Evolutionary conservation across 2,113 vertebrate genomes (phyloP).

Genomic region (Argyrosomus japonicus): DNA sequence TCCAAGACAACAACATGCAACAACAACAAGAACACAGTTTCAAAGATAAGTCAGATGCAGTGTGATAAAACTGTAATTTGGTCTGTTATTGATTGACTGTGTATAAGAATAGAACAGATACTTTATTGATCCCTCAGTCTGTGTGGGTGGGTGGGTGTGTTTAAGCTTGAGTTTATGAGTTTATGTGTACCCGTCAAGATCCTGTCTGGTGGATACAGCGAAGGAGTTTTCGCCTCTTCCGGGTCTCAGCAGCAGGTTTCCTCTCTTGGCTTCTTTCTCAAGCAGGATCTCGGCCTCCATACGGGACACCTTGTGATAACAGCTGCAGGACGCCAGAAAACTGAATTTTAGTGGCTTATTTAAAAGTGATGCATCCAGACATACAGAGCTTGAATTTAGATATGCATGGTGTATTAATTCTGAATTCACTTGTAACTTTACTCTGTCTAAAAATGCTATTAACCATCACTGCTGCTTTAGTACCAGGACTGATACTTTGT

Average conservation of each 20-base stretch:
- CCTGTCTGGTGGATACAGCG: constrained; percentile 85
- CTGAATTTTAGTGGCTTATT: background rate
- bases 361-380: background rate
- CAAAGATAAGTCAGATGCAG: background rate
- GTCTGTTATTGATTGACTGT: too few species aligned
- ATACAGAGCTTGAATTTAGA: background rate
- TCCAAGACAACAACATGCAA: background rate
- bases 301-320: constrained; percentile 83
- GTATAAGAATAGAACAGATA: too few species aligned
- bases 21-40: background rate
- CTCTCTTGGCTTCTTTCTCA: constrained; percentile 77
- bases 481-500: too few species aligned
- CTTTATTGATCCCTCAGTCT: background rate
- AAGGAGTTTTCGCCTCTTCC: constrained; percentile 69
- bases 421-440: too few species aligned
- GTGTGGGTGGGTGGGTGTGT: background rate
- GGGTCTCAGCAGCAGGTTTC: constrained; percentile 87
- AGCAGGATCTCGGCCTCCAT: constrained; percentile 85
- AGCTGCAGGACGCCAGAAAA: constrained; percentile 67
- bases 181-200: constrained; percentile 75
- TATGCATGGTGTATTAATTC: background rate
- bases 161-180: constrained; percentile 44
- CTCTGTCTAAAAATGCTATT: too few species aligned
- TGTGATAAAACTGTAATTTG: background rate
- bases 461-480: too few species aligned